phyloP scores from a whole-genome alignment of 1,140 invertebrate genomes.

The Hetaerina americana region DNA sequence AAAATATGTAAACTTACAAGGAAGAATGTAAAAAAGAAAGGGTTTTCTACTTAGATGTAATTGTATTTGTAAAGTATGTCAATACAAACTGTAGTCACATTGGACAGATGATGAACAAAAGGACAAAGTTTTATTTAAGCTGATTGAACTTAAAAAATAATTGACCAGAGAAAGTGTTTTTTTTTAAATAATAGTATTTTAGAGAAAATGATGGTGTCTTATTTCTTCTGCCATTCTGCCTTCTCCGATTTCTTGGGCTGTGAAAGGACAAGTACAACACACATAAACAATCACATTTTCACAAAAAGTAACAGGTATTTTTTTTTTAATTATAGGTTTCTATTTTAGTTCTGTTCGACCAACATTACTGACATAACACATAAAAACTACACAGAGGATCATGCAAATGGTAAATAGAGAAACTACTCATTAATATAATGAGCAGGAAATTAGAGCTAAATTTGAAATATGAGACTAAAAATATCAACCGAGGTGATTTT shows the following conservation, averaged over 20 bases:
- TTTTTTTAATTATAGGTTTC: no score
- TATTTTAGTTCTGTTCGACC: no score
- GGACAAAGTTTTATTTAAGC: neutral
- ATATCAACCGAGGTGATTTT: no score
- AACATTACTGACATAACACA: neutral
- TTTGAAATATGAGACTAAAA: no score
- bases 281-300: slow-evolving; percentile 1
- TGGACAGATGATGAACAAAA: neutral
- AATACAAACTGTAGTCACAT: neutral
- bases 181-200: neutral
- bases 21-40: neutral
- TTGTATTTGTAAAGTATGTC: neutral
- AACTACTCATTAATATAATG: no score
- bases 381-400: neutral
- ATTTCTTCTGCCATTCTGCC: slow-evolving; percentile 67
- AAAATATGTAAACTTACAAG: no score
- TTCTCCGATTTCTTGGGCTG: slow-evolving; percentile 67
- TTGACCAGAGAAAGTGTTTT: neutral
- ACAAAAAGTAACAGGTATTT: no score
- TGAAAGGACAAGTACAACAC: slow-evolving; percentile 19
- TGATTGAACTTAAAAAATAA: no score
- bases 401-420: neutral
- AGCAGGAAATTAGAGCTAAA: no score
- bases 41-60: neutral
- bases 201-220: slow-evolving; percentile 29